A percentile compares a stretch with the other conserved stretches of the same genome.
Conservation (phyloP, 2,113 vertebrate genomes). For the Centrocercus urophasianus region DNA sequence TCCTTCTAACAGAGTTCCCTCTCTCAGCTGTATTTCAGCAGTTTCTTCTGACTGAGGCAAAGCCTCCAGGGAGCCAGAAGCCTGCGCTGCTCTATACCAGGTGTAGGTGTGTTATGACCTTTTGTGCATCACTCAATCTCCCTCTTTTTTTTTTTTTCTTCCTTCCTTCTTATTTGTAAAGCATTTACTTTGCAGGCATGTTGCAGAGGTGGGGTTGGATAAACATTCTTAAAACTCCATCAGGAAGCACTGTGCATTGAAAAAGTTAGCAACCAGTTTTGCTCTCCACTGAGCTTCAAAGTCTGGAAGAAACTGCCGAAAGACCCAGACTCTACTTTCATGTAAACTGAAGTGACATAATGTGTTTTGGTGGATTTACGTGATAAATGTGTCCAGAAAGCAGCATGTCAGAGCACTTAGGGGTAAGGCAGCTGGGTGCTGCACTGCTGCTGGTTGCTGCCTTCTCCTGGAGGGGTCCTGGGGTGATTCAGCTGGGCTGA, state of each 20-base stretch:
- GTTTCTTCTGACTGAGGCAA: neutral
- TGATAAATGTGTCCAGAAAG: neutral
- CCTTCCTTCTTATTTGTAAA: accelerated
- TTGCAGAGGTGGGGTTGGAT: neutral
- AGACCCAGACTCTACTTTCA: neutral
- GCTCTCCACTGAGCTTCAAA: neutral
- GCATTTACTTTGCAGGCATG: neutral
- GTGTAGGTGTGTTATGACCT: neutral
- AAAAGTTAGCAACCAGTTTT: accelerated
- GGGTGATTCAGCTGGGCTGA: conserved; percentile 12
- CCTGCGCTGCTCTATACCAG: neutral
- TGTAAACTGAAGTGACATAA: neutral
- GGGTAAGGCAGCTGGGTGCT: neutral
- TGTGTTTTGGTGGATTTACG: neutral
- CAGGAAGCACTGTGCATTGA: neutral
- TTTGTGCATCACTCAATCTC: neutral
- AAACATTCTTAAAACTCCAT: neutral
- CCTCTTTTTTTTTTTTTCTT: neutral
- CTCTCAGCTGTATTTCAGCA: neutral
- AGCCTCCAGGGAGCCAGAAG: neutral
- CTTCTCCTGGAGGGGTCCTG: neutral
- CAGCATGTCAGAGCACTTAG: neutral
- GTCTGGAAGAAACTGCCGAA: neutral
- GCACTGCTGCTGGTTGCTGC: conserved; percentile 43
- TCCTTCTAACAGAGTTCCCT: neutral